These are phyloP conservation scores for Pachymerium ferrugineum DNA, from an alignment of 2,888 invertebrate species.

Conservation along the genomic window DNA sequence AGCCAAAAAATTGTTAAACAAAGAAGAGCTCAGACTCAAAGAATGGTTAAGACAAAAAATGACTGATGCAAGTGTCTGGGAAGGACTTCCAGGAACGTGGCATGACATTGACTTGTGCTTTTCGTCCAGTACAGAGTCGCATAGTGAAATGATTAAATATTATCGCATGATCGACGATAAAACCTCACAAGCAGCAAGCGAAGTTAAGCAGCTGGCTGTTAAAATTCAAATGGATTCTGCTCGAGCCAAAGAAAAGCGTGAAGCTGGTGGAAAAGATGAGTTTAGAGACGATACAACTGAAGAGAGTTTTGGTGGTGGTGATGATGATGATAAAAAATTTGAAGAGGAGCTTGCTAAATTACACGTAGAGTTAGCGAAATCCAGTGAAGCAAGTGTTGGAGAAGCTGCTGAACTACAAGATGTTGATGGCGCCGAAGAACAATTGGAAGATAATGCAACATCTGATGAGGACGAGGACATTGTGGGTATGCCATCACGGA, in stretches of 20 bases:
- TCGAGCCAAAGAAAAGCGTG: background rate
- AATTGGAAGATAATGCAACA: too few relatives aligned
- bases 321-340: too few relatives aligned
- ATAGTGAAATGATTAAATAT: background rate
- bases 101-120: background rate
- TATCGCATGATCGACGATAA: background rate
- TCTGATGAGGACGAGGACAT: background rate
- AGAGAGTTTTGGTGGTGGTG: too few relatives aligned
- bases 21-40: background rate
- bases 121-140: background rate
- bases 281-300: too few relatives aligned
- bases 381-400: too few relatives aligned
- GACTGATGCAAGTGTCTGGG: background rate
- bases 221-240: background rate
- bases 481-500: background rate
- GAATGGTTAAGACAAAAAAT: background rate
- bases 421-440: too few relatives aligned
- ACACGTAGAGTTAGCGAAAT: too few relatives aligned
- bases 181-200: background rate
- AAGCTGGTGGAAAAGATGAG: background rate
- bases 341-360: too few relatives aligned
- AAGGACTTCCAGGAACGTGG: conserved; percentile 29
- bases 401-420: too few relatives aligned
- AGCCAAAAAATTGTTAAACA: background rate
- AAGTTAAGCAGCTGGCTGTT: background rate